phyloP scores from a whole-genome alignment of 2,888 invertebrate species.

The Ennomos erosarius region DNA sequence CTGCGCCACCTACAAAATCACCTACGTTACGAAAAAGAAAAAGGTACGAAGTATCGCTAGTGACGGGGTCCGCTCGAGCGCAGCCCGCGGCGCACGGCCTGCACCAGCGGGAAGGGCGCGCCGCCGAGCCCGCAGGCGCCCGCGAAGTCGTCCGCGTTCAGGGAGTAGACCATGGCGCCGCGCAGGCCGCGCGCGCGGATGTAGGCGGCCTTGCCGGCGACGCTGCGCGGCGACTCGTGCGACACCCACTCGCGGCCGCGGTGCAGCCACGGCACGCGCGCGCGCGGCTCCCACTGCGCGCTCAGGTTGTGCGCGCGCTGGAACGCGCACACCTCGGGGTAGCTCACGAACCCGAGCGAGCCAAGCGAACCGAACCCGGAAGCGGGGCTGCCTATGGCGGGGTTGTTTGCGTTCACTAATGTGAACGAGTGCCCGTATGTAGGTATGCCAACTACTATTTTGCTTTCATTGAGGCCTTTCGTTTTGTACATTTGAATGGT shows the following conservation, averaged over 20 bases:
- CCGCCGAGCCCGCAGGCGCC: constrained; percentile 76
- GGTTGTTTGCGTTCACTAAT: constrained; percentile 88
- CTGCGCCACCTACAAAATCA: constrained; percentile 80
- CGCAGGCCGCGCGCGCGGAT: constrained; percentile 87
- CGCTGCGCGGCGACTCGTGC: constrained; percentile 90
- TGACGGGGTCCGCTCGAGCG: too few species aligned
- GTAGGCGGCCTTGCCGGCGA: constrained; percentile 88
- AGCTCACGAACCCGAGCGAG: constrained; percentile 88
- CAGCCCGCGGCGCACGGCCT: constrained; percentile 33
- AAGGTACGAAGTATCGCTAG: constrained; percentile 57
- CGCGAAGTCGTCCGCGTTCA: constrained; percentile 92
- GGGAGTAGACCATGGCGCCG: constrained; percentile 93
- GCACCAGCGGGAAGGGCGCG: constrained; percentile 53
- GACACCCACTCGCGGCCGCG: constrained; percentile 92
- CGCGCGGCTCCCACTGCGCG: constrained; percentile 86
- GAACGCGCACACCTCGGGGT: constrained; percentile 89
- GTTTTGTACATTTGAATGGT: constrained; percentile 91
- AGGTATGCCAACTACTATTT: constrained; percentile 94
- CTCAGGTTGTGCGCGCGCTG: constrained; percentile 79
- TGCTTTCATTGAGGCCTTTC: constrained; percentile 90
- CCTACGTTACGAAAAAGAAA: constrained; percentile 74
- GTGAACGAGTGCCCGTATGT: constrained; percentile 94
- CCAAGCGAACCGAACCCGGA: constrained; percentile 89
- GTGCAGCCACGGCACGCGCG: constrained; percentile 91
- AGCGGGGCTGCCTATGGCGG: constrained; percentile 89